These are phyloP conservation scores for Diabrotica balteata DNA, from an alignment of 2,888 invertebrate genomes.

Conservation along the genomic window DNA sequence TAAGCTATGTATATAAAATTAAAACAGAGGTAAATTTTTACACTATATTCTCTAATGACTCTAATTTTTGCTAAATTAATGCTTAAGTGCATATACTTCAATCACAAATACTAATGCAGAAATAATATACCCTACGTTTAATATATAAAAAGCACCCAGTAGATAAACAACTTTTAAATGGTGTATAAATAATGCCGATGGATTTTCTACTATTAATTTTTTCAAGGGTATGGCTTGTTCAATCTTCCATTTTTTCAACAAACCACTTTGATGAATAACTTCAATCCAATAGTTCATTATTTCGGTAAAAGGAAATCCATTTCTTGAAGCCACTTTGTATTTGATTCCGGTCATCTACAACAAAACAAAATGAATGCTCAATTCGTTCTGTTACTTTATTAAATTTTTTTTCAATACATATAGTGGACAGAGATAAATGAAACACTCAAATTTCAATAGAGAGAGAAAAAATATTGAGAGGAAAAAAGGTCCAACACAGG, in stretches of 20 bases:
- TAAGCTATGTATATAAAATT: too few species aligned
- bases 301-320: conserved; percentile 5
- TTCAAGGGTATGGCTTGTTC: conserved; percentile 11
- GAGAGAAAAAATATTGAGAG: too few species aligned
- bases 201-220: conserved; percentile 13
- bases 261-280: conserved; percentile 7
- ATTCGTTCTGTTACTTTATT: too few species aligned
- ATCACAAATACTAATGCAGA: not conserved
- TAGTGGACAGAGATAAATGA: too few species aligned
- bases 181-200: not conserved
- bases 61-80: conserved; percentile 4
- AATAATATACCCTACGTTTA: not conserved
- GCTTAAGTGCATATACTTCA: conserved; percentile 6
- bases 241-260: conserved; percentile 11
- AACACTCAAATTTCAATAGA: too few species aligned
- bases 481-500: too few species aligned
- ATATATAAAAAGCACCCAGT: conserved; percentile 4
- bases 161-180: not conserved
- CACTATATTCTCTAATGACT: too few species aligned
- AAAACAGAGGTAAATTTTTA: too few species aligned
- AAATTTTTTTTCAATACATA: too few species aligned
- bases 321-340: conserved; percentile 18
- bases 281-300: conserved; percentile 15
- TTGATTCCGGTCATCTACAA: conserved; percentile 16
- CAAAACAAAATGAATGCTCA: too few species aligned